These are phyloP conservation scores for Helicolenus hilgendorfi DNA, from an alignment of 2,797 vertebrate species.

Conservation along the genomic window DNA sequence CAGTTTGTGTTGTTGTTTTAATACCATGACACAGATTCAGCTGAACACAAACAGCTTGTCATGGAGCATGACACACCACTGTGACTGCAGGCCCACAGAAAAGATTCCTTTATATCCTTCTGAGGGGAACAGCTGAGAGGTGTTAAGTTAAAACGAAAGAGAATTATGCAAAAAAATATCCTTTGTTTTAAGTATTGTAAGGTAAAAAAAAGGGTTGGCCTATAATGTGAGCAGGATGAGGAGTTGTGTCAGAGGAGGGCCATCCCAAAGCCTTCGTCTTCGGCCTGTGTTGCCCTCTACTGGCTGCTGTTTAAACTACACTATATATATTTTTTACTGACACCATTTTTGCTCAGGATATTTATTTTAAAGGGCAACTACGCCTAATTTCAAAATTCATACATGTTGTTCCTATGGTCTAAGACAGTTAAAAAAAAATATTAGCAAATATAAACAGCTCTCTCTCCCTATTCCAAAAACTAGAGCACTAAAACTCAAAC, in stretches of 20 bases:
- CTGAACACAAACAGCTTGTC: not conserved
- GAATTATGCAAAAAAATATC: too few species aligned
- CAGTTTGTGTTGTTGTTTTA: not conserved
- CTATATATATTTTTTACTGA: not conserved
- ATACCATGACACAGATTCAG: not conserved
- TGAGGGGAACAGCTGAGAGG: not conserved
- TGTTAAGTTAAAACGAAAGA: not conserved
- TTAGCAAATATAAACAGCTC: not conserved
- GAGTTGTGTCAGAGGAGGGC: not conserved
- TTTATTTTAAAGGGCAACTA: not conserved
- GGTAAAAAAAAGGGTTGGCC: not conserved
- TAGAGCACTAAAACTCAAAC: too few species aligned
- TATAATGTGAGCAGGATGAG: not conserved
- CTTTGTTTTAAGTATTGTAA: not conserved
- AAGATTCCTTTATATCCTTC: not conserved
- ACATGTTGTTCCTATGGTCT: not conserved
- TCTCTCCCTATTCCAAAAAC: not conserved
- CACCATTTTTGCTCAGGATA: not conserved
- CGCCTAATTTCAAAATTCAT: not conserved
- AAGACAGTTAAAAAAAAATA: not conserved
- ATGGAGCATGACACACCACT: accelerated
- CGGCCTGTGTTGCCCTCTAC: not conserved
- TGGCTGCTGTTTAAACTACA: not conserved
- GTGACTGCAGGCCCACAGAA: not conserved
- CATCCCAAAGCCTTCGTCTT: not conserved